A percentile compares a stretch with the other conserved stretches of the same genome.
phyloP scores from a whole-genome alignment of 2,113 vertebrate species.

The Electrona antarctica region DNA sequence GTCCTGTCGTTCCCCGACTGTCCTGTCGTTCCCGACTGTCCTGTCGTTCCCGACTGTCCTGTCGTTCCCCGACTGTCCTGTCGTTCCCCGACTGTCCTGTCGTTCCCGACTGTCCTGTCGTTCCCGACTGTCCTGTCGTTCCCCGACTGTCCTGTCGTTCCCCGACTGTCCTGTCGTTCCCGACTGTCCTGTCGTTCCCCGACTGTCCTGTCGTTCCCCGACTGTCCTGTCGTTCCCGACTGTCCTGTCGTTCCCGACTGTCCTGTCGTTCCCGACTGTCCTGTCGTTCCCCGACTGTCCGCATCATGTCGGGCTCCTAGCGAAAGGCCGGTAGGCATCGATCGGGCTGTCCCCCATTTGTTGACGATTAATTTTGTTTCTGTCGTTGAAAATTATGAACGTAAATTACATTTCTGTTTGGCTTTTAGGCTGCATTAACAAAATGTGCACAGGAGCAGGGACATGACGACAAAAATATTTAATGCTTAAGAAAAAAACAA shows the following conservation, averaged over 20 bases:
- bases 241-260: conserved; percentile 14
- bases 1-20: conserved; percentile 16
- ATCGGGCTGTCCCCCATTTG: background rate
- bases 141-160: conserved; percentile 20
- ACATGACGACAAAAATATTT: too few relatives aligned
- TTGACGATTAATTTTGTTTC: background rate
- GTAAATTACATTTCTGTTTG: background rate
- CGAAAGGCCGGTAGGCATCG: background rate
- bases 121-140: conserved; percentile 22
- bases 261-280: conserved; percentile 17
- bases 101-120: conserved; percentile 14
- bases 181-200: conserved; percentile 17
- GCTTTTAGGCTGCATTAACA: background rate
- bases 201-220: conserved; percentile 17
- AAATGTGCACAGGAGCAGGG: too few relatives aligned
- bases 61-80: conserved; percentile 18
- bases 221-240: conserved; percentile 17
- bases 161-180: conserved; percentile 15
- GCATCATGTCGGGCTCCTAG: conserved; percentile 27
- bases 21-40: conserved; percentile 17
- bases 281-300: conserved; percentile 20
- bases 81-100: conserved; percentile 16
- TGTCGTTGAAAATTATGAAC: background rate
- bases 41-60: conserved; percentile 20
- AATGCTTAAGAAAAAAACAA: too few relatives aligned